phyloP scores from a whole-genome alignment of 2,797 vertebrate species.

The Spea hammondii region DNA sequence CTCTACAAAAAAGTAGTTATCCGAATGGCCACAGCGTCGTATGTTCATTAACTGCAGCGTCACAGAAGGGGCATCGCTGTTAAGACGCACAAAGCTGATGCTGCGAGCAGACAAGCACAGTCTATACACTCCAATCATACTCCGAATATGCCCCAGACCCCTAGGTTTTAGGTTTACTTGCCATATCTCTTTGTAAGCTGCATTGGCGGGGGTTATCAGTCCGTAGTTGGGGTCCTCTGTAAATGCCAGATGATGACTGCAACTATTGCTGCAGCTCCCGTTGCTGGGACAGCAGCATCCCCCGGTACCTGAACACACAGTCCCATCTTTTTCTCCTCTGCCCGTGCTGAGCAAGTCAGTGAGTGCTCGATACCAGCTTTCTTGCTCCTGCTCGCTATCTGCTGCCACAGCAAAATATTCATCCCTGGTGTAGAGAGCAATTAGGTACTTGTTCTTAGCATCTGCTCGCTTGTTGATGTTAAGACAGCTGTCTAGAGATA shows the following conservation, averaged over 20 bases:
- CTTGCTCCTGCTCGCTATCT: slow-evolving; percentile 91
- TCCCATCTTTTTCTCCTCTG: slow-evolving; percentile 74
- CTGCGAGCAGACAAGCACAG: slow-evolving; percentile 90
- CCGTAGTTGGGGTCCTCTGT: slow-evolving; percentile 85
- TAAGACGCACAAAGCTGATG: slow-evolving; percentile 91
- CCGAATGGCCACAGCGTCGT: slow-evolving; percentile 94
- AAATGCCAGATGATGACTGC: slow-evolving; percentile 58
- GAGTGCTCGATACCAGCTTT: slow-evolving; percentile 87
- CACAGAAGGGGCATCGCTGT: slow-evolving; percentile 87
- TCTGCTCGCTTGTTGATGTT: slow-evolving; percentile 96
- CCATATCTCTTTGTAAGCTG: slow-evolving; percentile 92
- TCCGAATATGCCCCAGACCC: slow-evolving; percentile 88
- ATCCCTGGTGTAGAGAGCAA: slow-evolving; percentile 95
- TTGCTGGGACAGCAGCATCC: slow-evolving; percentile 63
- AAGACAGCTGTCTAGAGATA: slow-evolving; percentile 89
- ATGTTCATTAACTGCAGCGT: slow-evolving; percentile 96
- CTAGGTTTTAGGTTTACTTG: slow-evolving; percentile 93
- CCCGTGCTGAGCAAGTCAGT: slow-evolving; percentile 84
- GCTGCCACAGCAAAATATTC: slow-evolving; percentile 96
- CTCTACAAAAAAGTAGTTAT: slow-evolving; percentile 98
- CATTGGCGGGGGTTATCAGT: slow-evolving; percentile 77
- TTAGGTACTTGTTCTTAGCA: slow-evolving; percentile 93
- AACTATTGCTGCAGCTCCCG: slow-evolving; percentile 42
- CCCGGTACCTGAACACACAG: slow-evolving; percentile 60
- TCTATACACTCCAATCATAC: slow-evolving; percentile 89